These are phyloP conservation scores for Drosophila kuntzei DNA, from an alignment of 2,888 invertebrate species.

Conservation along the genomic window DNA sequence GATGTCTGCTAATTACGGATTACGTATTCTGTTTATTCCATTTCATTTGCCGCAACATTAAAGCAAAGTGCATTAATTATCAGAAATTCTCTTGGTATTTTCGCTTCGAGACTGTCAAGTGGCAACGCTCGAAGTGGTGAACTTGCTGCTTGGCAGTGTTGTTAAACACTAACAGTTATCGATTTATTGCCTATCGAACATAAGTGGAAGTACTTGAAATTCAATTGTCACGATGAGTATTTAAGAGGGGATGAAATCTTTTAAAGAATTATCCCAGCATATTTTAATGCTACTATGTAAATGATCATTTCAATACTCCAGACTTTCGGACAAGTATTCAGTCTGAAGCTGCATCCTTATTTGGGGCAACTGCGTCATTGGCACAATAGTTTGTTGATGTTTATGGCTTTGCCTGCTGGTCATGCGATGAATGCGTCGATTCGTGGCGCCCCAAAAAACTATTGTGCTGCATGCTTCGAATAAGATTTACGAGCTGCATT, in stretches of 20 bases:
- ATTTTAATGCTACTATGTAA: background rate
- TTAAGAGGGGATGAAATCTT: too few species aligned
- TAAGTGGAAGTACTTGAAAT: background rate
- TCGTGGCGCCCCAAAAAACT: conserved; percentile 34
- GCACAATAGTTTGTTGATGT: conserved; percentile 57
- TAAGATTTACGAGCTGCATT: conserved; percentile 75
- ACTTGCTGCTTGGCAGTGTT: background rate
- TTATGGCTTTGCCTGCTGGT: conserved; percentile 60
- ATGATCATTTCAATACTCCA: too few species aligned
- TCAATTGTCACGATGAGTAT: background rate
- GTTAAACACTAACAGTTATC: background rate
- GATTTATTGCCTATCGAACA: conserved; percentile 1
- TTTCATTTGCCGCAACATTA: background rate
- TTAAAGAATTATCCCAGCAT: background rate
- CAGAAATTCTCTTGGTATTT: background rate
- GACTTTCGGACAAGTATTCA: background rate
- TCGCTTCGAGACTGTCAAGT: conserved; percentile 7
- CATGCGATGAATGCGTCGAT: conserved; percentile 51
- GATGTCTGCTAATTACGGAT: conserved; percentile 49
- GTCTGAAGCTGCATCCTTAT: conserved; percentile 25
- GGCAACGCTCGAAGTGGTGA: background rate
- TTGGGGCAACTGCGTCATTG: conserved; percentile 38
- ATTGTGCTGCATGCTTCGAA: conserved; percentile 51
- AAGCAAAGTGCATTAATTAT: conserved; percentile 2
- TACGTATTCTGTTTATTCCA: conserved; percentile 2